These are phyloP conservation scores for Drosophila siamana DNA, from an alignment of 2,888 invertebrate species.

Conservation along the genomic window DNA sequence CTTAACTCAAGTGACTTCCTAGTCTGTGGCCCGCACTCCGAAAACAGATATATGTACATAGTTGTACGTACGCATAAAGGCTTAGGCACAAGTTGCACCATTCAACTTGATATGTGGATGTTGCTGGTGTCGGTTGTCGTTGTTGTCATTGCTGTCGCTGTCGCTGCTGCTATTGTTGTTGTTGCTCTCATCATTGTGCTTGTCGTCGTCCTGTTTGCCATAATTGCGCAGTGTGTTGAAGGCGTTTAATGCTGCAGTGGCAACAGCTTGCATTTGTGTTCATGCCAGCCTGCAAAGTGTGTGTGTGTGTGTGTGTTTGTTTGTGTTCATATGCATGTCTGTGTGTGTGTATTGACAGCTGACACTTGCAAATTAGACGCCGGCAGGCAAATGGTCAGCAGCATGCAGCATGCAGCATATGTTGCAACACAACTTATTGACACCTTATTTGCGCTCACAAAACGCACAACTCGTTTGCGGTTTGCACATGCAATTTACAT, in stretches of 20 bases:
- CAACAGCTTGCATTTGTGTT: slow-evolving; percentile 4
- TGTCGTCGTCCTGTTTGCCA: slow-evolving; percentile 53
- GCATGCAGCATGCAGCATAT: slow-evolving; percentile 47
- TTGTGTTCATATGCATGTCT: slow-evolving; percentile 2
- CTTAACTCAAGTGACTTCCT: neutral
- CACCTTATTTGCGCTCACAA: slow-evolving; percentile 71
- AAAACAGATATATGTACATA: neutral
- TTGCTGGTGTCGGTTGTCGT: slow-evolving; percentile 24
- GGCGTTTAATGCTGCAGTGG: slow-evolving; percentile 54
- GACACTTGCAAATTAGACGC: slow-evolving; percentile 79
- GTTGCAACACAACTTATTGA: slow-evolving; percentile 70
- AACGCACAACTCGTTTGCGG: slow-evolving; percentile 72
- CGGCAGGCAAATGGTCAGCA: slow-evolving; percentile 49
- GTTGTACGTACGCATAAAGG: slow-evolving; percentile 44
- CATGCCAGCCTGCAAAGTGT: neutral
- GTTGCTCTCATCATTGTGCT: slow-evolving; percentile 5
- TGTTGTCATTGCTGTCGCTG: neutral
- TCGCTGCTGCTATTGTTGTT: neutral
- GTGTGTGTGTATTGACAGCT: slow-evolving; percentile 66
- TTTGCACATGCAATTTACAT: slow-evolving; percentile 81
- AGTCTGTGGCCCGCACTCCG: neutral
- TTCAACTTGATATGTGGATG: slow-evolving; percentile 47
- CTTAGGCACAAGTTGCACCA: slow-evolving; percentile 45
- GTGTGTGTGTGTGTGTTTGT: slow-evolving; percentile 5
- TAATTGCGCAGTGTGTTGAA: slow-evolving; percentile 65